Evolutionary conservation across 2,888 invertebrate species (phyloP), one percentile per base, ranked within the genome.

Genomic region (Petrolisthes manimaculis): DNA sequence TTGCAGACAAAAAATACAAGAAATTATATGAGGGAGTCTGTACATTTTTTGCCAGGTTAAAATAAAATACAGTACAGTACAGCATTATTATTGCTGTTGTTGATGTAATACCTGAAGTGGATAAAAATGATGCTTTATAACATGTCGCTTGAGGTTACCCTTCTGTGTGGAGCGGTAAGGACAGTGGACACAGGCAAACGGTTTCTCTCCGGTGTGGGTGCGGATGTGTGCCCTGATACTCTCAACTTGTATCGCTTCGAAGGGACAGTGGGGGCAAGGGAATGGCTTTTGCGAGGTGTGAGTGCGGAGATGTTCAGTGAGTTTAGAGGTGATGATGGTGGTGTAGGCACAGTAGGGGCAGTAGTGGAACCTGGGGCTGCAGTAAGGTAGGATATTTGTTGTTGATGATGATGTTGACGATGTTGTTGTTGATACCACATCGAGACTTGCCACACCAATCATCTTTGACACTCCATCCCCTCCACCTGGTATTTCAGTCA

Each of bases 331-430:
- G 67, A 80, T 61, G 74, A 56, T 8, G 71, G 88, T 88, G 24
- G 88, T 88, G 88, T 84, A 88, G 88, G 88, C 61, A 80, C 88
- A 88, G 81, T 88, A 88, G 75, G 88, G 88, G 75, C 88, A 88
- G 81, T 37, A 88, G 84, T 84, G 88, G 75, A 84, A 37, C 74
- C 79, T 79, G 55, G 84, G 88, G 61, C 21, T 55, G 75, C 37
- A 14, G 55, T 37, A 37, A 61, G 75, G 9, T 51, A 21, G 55
- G 56, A n/a, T 54, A 21, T n/a, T 56, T 75, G 24, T 4, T 51
- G 21, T n/a, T 8, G 14, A 53, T 14, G 61, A 18, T 56, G 61
- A 53, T 61, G n/a, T 54, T 37, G 56, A 53, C 14, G 75, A 56
- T 24, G 78, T 61, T 5, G 67, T 53, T 53, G 14, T 51, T 21